phyloP scores from a whole-genome alignment of 2,888 invertebrate species.

The Drosophila algonquin region DNA sequence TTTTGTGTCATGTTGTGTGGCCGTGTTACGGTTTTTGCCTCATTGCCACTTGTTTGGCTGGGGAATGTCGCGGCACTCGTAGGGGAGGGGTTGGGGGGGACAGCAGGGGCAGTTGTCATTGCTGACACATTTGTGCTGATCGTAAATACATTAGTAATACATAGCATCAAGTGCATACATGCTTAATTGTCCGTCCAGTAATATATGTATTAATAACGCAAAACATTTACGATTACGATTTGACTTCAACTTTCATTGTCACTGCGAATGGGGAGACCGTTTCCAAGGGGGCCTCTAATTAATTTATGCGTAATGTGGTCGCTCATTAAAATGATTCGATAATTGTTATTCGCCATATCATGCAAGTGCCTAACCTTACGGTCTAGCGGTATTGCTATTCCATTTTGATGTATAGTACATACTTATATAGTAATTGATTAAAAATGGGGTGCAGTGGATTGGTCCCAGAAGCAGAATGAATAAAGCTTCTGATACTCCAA shows the following conservation, averaged over 20 bases:
- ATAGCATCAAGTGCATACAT: conserved; percentile 34
- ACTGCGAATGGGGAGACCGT: conserved; percentile 23
- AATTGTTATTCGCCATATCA: conserved; percentile 51
- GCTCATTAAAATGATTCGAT: conserved; percentile 67
- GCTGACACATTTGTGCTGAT: conserved; percentile 75
- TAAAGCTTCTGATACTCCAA: no score
- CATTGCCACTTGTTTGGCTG: conserved; percentile 65
- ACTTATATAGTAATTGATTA: neutral
- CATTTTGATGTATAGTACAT: neutral
- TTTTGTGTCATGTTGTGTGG: conserved; percentile 77
- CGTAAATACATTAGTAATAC: conserved; percentile 73
- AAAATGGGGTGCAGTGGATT: neutral
- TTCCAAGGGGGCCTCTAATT: conserved; percentile 47
- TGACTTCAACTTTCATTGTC: conserved; percentile 41
- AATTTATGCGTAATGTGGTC: conserved; percentile 67
- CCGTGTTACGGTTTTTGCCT: conserved; percentile 74
- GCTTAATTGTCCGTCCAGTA: conserved; percentile 50
- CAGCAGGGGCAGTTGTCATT: conserved; percentile 47
- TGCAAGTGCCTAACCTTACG: conserved; percentile 30
- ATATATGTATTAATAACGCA: conserved; percentile 58
- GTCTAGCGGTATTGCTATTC: conserved; percentile 2
- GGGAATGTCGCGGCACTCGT: neutral
- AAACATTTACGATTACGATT: conserved; percentile 75
- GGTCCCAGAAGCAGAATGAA: no score
- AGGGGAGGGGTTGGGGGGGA: neutral